Evolutionary conservation across 1,140 invertebrate species (phyloP), one percentile per base, ranked within the genome.

Genomic region (Drosophila sucinea): DNA sequence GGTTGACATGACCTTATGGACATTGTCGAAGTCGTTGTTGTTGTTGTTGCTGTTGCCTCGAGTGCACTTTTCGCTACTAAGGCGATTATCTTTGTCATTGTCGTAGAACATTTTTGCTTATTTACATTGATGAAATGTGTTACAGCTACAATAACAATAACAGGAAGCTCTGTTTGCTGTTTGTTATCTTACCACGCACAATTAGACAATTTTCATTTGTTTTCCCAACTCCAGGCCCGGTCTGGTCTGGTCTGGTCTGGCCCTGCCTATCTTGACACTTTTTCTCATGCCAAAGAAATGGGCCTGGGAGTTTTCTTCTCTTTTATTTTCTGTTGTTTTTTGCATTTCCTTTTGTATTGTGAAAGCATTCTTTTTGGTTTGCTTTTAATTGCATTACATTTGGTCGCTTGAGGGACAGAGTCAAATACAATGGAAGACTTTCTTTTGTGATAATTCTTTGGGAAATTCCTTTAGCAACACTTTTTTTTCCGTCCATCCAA

Each of bases 101-200:
- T 81, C 67, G 73, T 56, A 67, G 72, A 78, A 75, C 40, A 8
- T 78, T 78, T 72, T 57, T 73, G 77, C 79, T 71, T 89, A 90
- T 89, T 89, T 89, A 89, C 84, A 84, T 87, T 87, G 84, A 87
- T 55, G 76, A 77, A 89, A 89, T 86, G 83, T 86, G 79, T 77
- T 79, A 70, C 77, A 65, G 65, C 73, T 61, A 58, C 68, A 81
- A 79, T 56, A 87, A 86, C 83, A 87, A 86, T 86, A 79, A 87
- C 83, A 86, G 83, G 83, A 87, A 86, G 79, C 83, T 85, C 68
- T 72, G 73, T 63, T 76, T 60, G 44, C 66, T 70, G 54, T 65
- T 89, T 89, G 84, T 89, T 89, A 89, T 89, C 85, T 89, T 89
- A 84, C 77, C 85, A 90, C 85, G 84, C 84, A 89, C 84, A 89